These are phyloP conservation scores for Xyrichtys novacula DNA, from an alignment of 2,797 vertebrate genomes.

Conservation along the genomic window DNA sequence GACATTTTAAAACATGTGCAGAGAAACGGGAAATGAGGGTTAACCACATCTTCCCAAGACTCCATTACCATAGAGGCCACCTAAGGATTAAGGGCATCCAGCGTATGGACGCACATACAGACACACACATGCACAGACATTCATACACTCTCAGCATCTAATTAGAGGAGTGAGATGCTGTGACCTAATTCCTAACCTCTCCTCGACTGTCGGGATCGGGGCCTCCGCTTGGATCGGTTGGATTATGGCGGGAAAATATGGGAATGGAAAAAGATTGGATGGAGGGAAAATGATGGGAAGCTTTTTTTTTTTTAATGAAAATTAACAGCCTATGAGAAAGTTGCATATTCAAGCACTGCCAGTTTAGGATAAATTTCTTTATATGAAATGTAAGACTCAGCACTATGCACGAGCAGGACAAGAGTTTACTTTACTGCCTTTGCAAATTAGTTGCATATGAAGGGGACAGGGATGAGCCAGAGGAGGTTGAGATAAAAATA, in stretches of 20 bases:
- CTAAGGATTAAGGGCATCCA: slow-evolving; percentile 74
- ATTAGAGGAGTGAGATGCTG: slow-evolving; percentile 75
- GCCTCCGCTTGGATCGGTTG: slow-evolving; percentile 46
- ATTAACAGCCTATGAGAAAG: too few relatives aligned
- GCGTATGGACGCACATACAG: slow-evolving; percentile 56
- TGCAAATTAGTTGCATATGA: not conserved
- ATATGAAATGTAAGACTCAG: too few relatives aligned
- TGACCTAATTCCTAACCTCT: slow-evolving; percentile 82
- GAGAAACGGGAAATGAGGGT: slow-evolving; percentile 62
- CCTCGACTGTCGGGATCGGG: slow-evolving; percentile 46
- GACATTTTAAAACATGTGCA: slow-evolving; percentile 41
- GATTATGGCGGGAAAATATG: slow-evolving; percentile 59
- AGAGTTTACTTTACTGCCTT: not conserved
- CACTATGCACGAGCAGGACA: too few relatives aligned
- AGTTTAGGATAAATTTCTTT: slow-evolving; percentile 4
- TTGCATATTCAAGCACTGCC: too few relatives aligned
- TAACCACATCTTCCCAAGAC: slow-evolving; percentile 62
- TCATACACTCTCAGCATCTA: slow-evolving; percentile 66
- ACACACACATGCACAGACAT: slow-evolving; percentile 50
- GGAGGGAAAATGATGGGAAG: not conserved
- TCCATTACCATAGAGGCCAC: slow-evolving; percentile 74
- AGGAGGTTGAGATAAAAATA: not conserved
- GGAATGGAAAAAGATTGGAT: slow-evolving; percentile 13
- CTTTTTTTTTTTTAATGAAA: not conserved
- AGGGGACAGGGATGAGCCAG: not conserved